Base-by-base conservation (phyloP, 2,797 vertebrate species). In the Etheostoma nigrum region DNA sequence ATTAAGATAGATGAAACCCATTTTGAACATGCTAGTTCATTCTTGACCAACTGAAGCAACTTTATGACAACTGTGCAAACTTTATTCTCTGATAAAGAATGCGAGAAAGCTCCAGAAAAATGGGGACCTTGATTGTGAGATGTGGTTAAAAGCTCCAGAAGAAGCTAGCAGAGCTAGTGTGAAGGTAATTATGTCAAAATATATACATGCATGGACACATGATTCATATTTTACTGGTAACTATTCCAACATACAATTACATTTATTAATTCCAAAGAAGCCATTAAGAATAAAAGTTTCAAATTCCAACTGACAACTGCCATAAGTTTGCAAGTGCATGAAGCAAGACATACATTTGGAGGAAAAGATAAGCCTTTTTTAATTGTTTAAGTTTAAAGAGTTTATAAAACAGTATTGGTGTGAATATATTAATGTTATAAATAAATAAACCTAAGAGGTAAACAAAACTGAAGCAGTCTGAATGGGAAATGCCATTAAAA, bases 391-490 rank as follows among this genome's bases (percentile, higher is more conserved):
- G 36, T 54, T 42, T 8, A 11, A 27, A 59, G 16, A 60, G 33
- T 48, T 6, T n/a, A 30, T 55, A 10, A 78, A 65, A 58, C 5
- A 25, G 25, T 19, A 18, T 40, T 40, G 36, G 19, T 44, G 19
- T 8, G 8, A 18, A 49, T 16, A 67, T 49, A 58, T 52, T 71
- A 25, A 45, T 18, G 36, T 68, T 44, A 21, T 10, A 63, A 80
- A 80, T 67, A 16, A 72, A 48, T 67, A 55, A 53, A 53, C 67
- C 23, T 52, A 51, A 48, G 27, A 54, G 21, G 66, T 81, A 71
- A 89, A 86, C n/a, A 67, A 51, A 61, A 52, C 30, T 40, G 6
- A 69, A 40, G 21, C 42, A 45, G 61, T 42, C 44, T 77, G 55
- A 76, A 63, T 67, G 59, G 42, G 18, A 75, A 40, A 51, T 67